Base-by-base conservation (phyloP, 2,888 invertebrate genomes). In the Tachystola acroxantha region DNA sequence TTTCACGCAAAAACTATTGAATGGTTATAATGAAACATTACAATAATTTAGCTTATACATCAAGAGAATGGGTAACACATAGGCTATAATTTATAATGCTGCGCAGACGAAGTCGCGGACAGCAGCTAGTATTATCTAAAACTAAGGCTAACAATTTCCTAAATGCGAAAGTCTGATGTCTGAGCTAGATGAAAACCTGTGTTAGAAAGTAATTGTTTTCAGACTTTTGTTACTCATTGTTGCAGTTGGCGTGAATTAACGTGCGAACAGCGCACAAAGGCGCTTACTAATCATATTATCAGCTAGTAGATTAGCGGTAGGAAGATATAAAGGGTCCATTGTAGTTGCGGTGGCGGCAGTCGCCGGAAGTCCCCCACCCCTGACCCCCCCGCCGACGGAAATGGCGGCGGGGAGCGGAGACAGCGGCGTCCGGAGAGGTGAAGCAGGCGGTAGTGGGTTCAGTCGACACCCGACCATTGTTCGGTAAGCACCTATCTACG, bases 391-490 rank as follows among this genome's bases (percentile, higher is more conserved):
- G 46, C 53, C 54, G 56, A 46, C 70, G 82, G 81, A 82, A 75
- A 70, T 72, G 69, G 79, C 67, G 80, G 84, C 72, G 72, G 69
- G 65, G 71, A 70, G 65, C 80, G 76, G 82, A 81, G 81, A 81
- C 84, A 75, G 73, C 64, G 63, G 64, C 71, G 60, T 82, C 81
- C 81, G 80, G 75, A 44, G 64, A 76, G 75, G 79, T 73, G 74
- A 69, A 68, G 59, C 63, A 50, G 53, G 52, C 61, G 57, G 56
- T 45, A 52, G 58, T 34, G 40, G 47, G 50, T 40, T 44, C 47
- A 50, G 52, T 48, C 50, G 47, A 53, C 54, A 45, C 49, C 45
- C 50, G 44, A 57, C 57, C 52, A 57, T 64, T 60, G 58, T 68
- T 61, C 49, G 32, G 52, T 64, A 67, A 53, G 66, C 64, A 43